Conservation (phyloP, 2,888 invertebrate species). For the Cecidostiba fungosa region DNA sequence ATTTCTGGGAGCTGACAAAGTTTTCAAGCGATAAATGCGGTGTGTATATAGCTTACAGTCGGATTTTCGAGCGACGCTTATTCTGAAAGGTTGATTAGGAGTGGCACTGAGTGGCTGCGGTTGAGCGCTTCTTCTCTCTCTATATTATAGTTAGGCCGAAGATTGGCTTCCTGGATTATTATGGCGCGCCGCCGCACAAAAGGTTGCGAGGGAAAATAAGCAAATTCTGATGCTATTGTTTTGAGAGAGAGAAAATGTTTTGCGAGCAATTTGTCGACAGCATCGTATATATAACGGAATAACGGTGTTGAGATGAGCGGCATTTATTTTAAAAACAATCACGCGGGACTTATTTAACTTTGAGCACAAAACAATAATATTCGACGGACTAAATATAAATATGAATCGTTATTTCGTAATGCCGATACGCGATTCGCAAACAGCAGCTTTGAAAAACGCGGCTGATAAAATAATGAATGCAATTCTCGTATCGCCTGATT, state of each 20-base stretch:
- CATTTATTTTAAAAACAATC: neutral
- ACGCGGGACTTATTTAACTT: neutral
- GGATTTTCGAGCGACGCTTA: neutral
- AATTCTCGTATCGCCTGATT: neutral
- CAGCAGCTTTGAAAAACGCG: neutral
- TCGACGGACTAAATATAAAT: neutral
- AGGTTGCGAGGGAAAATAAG: neutral
- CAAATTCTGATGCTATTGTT: neutral
- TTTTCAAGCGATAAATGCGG: conserved; percentile 17
- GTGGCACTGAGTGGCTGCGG: neutral
- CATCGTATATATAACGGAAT: too few species aligned
- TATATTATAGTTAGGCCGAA: neutral
- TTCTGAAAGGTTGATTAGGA: neutral
- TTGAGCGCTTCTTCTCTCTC: neutral
- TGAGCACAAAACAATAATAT: neutral
- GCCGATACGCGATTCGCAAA: neutral
- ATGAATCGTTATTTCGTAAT: neutral
- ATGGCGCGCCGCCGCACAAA: neutral
- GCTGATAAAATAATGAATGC: neutral
- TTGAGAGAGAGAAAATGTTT: neutral
- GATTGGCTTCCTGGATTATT: neutral
- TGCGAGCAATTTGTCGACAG: conserved; percentile 5
- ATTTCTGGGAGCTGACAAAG: conserved; percentile 23
- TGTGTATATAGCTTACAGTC: neutral
- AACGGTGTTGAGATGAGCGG: neutral